Evolutionary conservation across 2,888 invertebrate species (phyloP).

Genomic region (Athalia cordata): DNA sequence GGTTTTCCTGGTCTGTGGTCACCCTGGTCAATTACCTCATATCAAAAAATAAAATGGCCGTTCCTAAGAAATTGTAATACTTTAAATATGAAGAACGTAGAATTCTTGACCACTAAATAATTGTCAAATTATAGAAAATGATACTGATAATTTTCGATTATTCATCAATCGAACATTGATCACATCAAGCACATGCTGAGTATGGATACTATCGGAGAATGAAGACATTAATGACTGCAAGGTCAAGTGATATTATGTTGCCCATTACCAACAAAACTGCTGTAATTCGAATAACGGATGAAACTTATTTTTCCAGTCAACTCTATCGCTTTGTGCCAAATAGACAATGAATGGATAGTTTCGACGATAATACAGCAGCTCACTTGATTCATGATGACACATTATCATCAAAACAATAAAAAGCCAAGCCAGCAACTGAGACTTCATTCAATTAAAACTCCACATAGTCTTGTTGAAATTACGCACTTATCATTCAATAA

Average conservation of each 20-base stretch:
- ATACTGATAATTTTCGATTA: neutral
- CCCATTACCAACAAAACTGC: too few species aligned
- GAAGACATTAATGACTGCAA: neutral
- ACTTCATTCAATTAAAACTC: slow-evolving; percentile 16
- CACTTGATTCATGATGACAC: neutral
- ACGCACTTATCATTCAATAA: slow-evolving; percentile 5
- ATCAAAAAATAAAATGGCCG: neutral
- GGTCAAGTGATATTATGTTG: too few species aligned
- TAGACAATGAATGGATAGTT: neutral
- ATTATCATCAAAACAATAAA: neutral
- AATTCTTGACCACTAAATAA: neutral
- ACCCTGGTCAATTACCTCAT: neutral
- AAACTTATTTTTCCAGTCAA: neutral
- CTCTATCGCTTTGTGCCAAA: too few species aligned
- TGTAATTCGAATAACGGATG: too few species aligned
- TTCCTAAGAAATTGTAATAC: neutral
- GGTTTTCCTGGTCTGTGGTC: too few species aligned
- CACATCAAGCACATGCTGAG: neutral
- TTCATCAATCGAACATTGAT: neutral
- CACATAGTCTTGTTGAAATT: neutral
- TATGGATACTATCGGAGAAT: neutral
- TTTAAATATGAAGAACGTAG: neutral
- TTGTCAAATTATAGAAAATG: neutral
- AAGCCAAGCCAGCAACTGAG: neutral
- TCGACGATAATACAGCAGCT: neutral